phyloP scores from a whole-genome alignment of 2,113 vertebrate genomes.

The Melanostigma gelatinosum region DNA sequence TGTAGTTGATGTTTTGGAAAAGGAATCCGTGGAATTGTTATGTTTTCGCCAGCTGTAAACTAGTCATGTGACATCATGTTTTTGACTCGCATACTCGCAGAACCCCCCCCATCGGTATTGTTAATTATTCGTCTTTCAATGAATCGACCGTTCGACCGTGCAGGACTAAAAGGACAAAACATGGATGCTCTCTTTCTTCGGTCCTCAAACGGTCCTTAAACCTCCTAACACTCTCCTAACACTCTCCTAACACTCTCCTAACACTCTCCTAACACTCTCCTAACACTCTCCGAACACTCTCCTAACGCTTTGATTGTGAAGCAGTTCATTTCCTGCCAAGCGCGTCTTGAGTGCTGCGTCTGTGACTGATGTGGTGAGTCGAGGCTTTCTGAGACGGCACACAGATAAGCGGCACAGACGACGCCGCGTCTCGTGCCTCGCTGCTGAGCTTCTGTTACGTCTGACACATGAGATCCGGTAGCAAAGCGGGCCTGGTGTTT shows the following conservation, averaged over 20 bases:
- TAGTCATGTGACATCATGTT: constrained; percentile 23
- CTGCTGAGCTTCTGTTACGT: constrained; percentile 10
- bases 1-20: constrained; percentile 46
- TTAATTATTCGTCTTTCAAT: neutral
- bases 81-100: constrained; percentile 23
- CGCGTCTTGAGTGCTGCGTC: neutral
- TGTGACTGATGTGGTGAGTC: constrained; percentile 40
- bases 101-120: neutral
- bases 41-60: constrained; percentile 40
- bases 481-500: neutral
- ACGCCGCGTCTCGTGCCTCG: neutral
- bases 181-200: neutral
- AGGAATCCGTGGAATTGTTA: constrained; percentile 35
- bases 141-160: neutral
- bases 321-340: constrained; percentile 36
- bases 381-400: constrained; percentile 9
- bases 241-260: too few species aligned
- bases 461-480: neutral
- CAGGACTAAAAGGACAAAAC: neutral
- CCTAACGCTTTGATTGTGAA: constrained; percentile 30
- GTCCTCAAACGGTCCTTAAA: neutral
- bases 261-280: too few species aligned
- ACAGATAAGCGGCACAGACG: constrained; percentile 5
- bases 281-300: too few species aligned
- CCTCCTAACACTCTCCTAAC: too few species aligned